Evolutionary conservation across 2,888 invertebrate species (phyloP).

Genomic region (Ecdyonurus torrentis): DNA sequence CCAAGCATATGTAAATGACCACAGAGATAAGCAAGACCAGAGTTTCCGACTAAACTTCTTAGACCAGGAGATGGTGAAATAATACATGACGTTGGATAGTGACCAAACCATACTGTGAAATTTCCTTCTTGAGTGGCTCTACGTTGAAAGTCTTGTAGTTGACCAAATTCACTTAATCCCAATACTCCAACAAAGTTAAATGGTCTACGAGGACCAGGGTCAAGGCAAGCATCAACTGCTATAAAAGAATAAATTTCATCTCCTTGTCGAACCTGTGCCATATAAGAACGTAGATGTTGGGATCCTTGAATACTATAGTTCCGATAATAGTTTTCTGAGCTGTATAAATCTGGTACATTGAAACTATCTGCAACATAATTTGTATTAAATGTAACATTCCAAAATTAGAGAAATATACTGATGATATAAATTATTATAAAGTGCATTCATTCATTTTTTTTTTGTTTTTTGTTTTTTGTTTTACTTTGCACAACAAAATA

Average conservation of each 20-base stretch:
- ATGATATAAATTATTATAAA: neutral
- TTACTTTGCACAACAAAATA: too few species aligned
- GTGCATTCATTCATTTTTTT: too few species aligned
- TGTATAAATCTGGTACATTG: constrained; percentile 51
- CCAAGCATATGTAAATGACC: constrained; percentile 80
- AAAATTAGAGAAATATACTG: neutral
- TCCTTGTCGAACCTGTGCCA: constrained; percentile 40
- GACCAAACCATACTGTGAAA: constrained; percentile 67
- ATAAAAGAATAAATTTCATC: constrained; percentile 59
- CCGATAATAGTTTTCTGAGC: constrained; percentile 55
- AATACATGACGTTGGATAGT: constrained; percentile 82
- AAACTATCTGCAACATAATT: constrained; percentile 66
- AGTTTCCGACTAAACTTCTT: constrained; percentile 39
- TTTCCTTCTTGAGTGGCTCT: constrained; percentile 33
- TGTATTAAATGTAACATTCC: constrained; percentile 8
- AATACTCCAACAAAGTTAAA: constrained; percentile 79
- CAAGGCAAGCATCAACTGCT: constrained; percentile 71
- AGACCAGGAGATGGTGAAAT: constrained; percentile 37
- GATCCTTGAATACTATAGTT: constrained; percentile 66
- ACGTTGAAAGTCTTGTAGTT: constrained; percentile 36
- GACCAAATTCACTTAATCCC: constrained; percentile 36
- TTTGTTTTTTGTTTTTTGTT: too few species aligned
- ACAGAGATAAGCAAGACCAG: constrained; percentile 63
- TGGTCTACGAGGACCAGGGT: constrained; percentile 71
- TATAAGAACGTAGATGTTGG: constrained; percentile 51